A percentile compares a stretch with the other conserved stretches of the same genome.
phyloP scores from a whole-genome alignment of 2,113 vertebrate genomes.

The Stegastes partitus region DNA sequence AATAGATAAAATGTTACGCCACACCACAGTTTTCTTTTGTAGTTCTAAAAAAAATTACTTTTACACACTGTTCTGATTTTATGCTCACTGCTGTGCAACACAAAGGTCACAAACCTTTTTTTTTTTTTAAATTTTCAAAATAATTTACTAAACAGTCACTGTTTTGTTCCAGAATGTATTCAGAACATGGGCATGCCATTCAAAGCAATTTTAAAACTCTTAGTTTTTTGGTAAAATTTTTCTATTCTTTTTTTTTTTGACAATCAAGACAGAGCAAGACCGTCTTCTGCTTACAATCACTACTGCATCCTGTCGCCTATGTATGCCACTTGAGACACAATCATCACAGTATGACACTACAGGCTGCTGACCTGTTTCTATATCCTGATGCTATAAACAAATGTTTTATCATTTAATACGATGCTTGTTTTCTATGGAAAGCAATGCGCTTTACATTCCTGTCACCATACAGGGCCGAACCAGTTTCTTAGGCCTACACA shows the following conservation, averaged over 20 bases:
- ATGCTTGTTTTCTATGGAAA: background rate
- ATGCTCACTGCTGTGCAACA: background rate
- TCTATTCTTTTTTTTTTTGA: no score
- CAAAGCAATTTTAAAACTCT: no score
- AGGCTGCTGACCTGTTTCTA: background rate
- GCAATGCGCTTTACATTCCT: background rate
- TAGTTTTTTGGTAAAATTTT: no score
- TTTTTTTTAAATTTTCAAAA: background rate
- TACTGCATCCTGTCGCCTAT: background rate
- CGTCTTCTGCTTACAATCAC: background rate
- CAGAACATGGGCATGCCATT: background rate
- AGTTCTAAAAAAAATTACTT: background rate
- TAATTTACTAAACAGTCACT: no score
- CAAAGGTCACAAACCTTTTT: background rate
- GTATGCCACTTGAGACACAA: background rate
- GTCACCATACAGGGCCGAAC: background rate
- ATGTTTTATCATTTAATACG: no score
- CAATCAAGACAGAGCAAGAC: no score
- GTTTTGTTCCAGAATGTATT: background rate
- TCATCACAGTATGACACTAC: conserved; percentile 16
- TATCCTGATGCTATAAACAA: background rate
- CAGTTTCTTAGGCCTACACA: background rate
- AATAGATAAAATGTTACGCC: background rate
- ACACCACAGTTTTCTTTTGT: background rate
- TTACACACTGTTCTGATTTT: background rate